Evolutionary conservation across 1,140 invertebrate species (phyloP).

Genomic region (Scaptodrosophila lebanonensis): DNA sequence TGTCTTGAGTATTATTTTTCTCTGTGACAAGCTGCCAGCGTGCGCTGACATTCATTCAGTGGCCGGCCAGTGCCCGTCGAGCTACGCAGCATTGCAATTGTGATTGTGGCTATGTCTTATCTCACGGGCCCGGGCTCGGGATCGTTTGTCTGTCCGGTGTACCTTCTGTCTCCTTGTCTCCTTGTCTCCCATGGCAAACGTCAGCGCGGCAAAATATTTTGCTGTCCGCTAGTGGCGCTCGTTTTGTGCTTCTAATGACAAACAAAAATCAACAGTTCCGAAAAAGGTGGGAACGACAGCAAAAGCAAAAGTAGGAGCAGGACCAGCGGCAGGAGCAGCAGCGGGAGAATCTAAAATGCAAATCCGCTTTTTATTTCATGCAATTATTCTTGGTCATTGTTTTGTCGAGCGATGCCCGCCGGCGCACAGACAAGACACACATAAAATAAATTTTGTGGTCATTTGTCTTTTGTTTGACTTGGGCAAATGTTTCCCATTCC

Average conservation of each 20-base stretch:
- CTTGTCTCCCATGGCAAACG: conserved; percentile 50
- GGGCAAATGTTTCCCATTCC: not conserved
- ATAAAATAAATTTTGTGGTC: conserved; percentile 40
- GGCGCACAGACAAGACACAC: conserved; percentile 3
- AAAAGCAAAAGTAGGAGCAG: conserved; percentile 45
- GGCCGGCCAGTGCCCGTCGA: conserved; percentile 20
- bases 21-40: conserved; percentile 55
- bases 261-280: conserved; percentile 65
- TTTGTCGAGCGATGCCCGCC: conserved; percentile 18
- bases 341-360: conserved; percentile 67
- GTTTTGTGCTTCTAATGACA: conserved; percentile 39
- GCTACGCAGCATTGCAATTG: conserved; percentile 28
- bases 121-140: conserved; percentile 27
- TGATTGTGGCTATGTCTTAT: conserved; percentile 29
- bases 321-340: conserved; percentile 1
- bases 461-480: conserved; percentile 48
- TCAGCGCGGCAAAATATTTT: conserved; percentile 57
- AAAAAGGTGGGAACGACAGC: conserved; percentile 50
- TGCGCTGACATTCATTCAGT: conserved; percentile 57
- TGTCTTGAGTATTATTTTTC: conserved; percentile 66
- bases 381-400: conserved; percentile 70
- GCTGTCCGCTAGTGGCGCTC: conserved; percentile 3
- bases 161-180: too few species aligned
- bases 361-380: conserved; percentile 74
- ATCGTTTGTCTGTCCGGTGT: too few species aligned